These are phyloP conservation scores for Pyrrhia umbra DNA, from an alignment of 2,888 invertebrate genomes.

Conservation along the genomic window DNA sequence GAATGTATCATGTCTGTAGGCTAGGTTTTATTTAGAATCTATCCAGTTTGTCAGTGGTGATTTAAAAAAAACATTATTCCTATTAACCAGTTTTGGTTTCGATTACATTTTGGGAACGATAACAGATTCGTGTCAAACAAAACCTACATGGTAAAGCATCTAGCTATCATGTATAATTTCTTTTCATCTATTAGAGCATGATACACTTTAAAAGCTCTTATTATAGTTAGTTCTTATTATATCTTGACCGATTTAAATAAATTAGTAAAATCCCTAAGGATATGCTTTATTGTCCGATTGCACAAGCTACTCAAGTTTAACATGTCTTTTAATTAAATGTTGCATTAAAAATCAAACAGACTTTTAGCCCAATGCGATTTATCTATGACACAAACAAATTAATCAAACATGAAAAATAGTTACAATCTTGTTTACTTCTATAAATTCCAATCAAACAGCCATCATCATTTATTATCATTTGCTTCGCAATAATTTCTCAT, in stretches of 20 bases:
- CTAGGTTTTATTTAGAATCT: slow-evolving; percentile 26
- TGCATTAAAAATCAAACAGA: too few relatives aligned
- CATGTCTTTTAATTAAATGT: too few relatives aligned
- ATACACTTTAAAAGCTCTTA: too few relatives aligned
- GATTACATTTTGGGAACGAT: neutral
- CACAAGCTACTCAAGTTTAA: too few relatives aligned
- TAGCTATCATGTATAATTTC: too few relatives aligned
- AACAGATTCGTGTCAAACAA: too few relatives aligned
- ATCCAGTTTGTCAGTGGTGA: neutral
- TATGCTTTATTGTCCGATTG: too few relatives aligned
- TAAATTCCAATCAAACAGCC: slow-evolving; percentile 27
- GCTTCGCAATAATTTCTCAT: slow-evolving; percentile 44
- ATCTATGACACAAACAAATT: neutral
- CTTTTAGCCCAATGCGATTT: neutral
- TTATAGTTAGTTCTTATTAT: too few relatives aligned
- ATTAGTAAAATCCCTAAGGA: too few relatives aligned
- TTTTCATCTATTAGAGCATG: too few relatives aligned
- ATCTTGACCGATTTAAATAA: too few relatives aligned
- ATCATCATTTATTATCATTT: slow-evolving; percentile 41
- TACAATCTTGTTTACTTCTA: slow-evolving; percentile 15
- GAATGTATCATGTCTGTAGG: slow-evolving; percentile 21
- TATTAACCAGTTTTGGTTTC: neutral
- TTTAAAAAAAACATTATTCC: neutral
- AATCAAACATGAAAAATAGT: neutral
- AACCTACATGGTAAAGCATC: too few relatives aligned